Conservation (phyloP, 2,113 vertebrate genomes). For the Aldabrachelys gigantea region DNA sequence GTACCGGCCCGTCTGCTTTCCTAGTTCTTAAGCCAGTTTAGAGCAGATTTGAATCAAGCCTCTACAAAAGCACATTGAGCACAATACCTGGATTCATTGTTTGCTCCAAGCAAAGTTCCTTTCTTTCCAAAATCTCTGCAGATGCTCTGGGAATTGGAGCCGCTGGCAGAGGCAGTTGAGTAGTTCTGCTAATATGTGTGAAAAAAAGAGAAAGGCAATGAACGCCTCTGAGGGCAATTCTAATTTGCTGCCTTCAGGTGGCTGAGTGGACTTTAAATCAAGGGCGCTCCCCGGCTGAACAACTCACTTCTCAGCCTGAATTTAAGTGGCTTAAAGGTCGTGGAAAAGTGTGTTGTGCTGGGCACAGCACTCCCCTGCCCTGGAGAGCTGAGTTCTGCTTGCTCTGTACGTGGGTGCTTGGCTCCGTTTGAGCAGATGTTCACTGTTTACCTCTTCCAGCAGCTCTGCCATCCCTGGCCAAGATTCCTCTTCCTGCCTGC, state of each 20-base stretch:
- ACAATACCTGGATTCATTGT: fast-evolving
- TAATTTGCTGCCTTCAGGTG: fast-evolving
- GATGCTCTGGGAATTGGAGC: not conserved
- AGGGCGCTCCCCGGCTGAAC: not conserved
- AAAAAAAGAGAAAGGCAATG: not conserved
- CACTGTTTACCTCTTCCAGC: not conserved
- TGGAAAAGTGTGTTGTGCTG: not conserved
- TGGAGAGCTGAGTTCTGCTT: not conserved
- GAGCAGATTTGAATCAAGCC: not conserved
- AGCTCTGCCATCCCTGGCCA: fast-evolving
- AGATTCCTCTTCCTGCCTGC: fast-evolving
- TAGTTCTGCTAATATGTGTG: not conserved
- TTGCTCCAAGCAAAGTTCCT: not conserved
- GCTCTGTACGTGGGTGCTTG: not conserved
- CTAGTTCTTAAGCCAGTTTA: not conserved
- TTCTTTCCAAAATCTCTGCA: not conserved
- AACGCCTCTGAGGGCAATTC: not conserved
- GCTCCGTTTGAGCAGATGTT: not conserved
- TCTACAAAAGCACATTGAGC: not conserved
- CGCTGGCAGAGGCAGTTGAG: not conserved
- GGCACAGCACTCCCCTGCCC: not conserved
- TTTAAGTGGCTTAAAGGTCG: not conserved
- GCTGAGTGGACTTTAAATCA: fast-evolving
- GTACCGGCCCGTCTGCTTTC: fast-evolving
- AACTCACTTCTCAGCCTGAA: not conserved